Base-by-base conservation (phyloP, 2,797 vertebrate species). In the Micrastur ruficollis region DNA sequence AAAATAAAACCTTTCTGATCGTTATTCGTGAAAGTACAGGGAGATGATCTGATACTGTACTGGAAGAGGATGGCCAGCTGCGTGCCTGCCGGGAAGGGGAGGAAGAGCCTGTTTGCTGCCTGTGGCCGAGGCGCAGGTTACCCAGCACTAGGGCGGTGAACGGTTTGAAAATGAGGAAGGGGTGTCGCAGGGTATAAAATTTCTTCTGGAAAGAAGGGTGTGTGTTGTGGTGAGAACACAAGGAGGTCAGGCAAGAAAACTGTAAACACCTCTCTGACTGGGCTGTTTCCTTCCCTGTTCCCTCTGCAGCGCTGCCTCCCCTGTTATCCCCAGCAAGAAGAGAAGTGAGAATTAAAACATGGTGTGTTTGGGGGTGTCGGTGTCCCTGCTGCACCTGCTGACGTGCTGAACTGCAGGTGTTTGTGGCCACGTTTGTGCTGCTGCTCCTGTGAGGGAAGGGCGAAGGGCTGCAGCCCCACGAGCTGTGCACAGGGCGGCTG, bases 101-200 rank as follows among this genome's bases (percentile, higher is more conserved):
- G 95, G 93, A 91, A 96, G 90, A 81, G 63, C 62, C 59, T 36
- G 20, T 53, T 66, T 18, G 78, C 82, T 86, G 89, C 84, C 88
- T 81, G 90, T 6, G 87, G 81, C 88, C 38, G 14, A 93, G 94
- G 93, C 10, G 6, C 94, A 95, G 92, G 90, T 97, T 98, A 90
- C 94, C 7, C 87, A 97, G 97, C 94, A 79, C 85, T 87, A 93
- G 90, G 59, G 74, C 1, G 12, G 78, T 66, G 93, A 97, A 96
- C 94, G 95, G 97, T 96, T 98, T 97, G 92, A 98, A 98, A 98
- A 98, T 97, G 97, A 98, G 98, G 98, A 98, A 98, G 98, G 93
- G 97, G 92, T 80, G 90, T 82, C 96, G 95, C 92, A 93, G 97
- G 93, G 93, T 76, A 9, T 78, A 94, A 94, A 90, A 96, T 93